Evolutionary conservation across 1,140 invertebrate species (phyloP), one percentile per base, ranked within the genome.

Genomic region (Asbolus verrucosus): DNA sequence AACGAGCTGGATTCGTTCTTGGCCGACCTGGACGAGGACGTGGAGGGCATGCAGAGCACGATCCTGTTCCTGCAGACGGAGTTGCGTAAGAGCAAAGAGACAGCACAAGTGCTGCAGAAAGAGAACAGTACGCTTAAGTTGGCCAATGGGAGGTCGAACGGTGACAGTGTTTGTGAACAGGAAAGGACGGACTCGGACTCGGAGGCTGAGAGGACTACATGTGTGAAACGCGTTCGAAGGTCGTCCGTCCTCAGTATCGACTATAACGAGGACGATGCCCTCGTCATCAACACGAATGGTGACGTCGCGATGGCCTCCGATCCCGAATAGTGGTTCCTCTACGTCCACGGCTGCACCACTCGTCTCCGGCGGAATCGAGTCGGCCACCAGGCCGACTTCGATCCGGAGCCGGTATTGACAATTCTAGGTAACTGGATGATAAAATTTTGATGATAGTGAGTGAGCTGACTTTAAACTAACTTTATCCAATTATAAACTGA

Each of bases 41-140:
- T 98, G 8, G 97, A 99, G 83, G 96, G 96, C 2, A 97, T 99
- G 95, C 96, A 98, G 83, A 95, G 94, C 78, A 98, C 96, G 63
- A 97, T 98, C 76, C 90, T 94, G 79, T 94, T 94, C 82, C 85
- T 98, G 59, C 96, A 98, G 79, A 94, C 96, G 80, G 95, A 98
- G 81, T 81, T 98, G 41, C 86, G 92, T 36, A 92, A 92, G 74
- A 85, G 91, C 0, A 89, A 91, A 73, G 91, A 92, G 65, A 84
- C 85, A 1, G 83, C 84, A 31, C 80, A 81, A 9, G 39, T 67
- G 67, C 69, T 80, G 50, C 80, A 81, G 59, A 78, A 77, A 67
- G 79, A 81, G 69, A 80, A 78, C 61, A 68, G 69, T 80, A 80
- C 13, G 76, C 78, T 66, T 27, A 79, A 76, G 67, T 4, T 38